These are phyloP conservation scores for Nebria salina DNA, from an alignment of 2,888 invertebrate genomes.

Conservation along the genomic window DNA sequence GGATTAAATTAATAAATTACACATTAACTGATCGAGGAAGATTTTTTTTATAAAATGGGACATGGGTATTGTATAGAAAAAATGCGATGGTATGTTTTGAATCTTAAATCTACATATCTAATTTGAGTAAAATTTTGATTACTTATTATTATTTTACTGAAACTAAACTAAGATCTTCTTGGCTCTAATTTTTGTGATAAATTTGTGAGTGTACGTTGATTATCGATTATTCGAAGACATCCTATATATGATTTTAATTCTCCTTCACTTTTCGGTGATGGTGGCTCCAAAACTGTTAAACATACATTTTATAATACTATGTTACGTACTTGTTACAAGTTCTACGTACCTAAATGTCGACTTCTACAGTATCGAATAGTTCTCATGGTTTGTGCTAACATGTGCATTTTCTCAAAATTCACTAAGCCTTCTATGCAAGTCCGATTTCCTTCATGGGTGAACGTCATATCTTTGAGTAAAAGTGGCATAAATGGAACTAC, in stretches of 20 bases:
- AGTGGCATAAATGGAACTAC: conserved; percentile 86
- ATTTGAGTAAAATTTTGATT: conserved; percentile 14
- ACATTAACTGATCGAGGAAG: too few species aligned
- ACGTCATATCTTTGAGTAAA: conserved; percentile 82
- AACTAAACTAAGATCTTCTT: conserved; percentile 63
- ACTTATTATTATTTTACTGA: neutral
- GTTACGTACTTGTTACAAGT: neutral
- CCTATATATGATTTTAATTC: conserved; percentile 77
- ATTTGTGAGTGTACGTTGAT: conserved; percentile 78
- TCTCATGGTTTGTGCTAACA: conserved; percentile 84
- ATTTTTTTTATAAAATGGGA: neutral
- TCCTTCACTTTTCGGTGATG: conserved; percentile 75
- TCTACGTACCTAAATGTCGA: conserved; percentile 70
- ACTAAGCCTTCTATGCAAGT: conserved; percentile 81
- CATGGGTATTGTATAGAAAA: neutral
- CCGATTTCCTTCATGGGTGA: conserved; percentile 88
- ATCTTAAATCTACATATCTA: conserved; percentile 12
- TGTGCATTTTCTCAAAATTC: conserved; percentile 91
- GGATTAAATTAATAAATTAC: too few species aligned
- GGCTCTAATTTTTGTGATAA: conserved; percentile 83
- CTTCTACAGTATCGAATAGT: conserved; percentile 80
- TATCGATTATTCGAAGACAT: conserved; percentile 81
- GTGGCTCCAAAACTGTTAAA: conserved; percentile 72
- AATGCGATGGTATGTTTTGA: conserved; percentile 11
- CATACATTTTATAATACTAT: neutral